These are phyloP conservation scores for Vanacampus margaritifer DNA, from an alignment of 2,113 vertebrate species.

Conservation along the genomic window DNA sequence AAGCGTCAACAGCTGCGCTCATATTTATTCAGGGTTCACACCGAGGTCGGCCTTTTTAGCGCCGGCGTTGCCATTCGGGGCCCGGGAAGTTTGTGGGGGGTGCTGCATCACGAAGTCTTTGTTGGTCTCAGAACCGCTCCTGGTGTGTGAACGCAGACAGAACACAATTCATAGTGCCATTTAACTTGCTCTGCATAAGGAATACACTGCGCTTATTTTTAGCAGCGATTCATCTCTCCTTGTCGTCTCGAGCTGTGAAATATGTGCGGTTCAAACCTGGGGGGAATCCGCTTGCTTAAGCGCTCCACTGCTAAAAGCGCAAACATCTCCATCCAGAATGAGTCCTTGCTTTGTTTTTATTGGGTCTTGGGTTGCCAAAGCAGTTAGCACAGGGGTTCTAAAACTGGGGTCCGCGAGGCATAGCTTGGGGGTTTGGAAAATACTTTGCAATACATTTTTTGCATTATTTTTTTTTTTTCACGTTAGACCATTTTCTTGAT, in stretches of 20 bases:
- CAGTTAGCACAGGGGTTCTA: neutral
- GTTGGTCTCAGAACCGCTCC: slow-evolving; percentile 5
- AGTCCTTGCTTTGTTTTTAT: neutral
- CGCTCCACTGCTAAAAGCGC: neutral
- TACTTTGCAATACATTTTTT: neutral
- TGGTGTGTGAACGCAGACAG: slow-evolving; percentile 2
- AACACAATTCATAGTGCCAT: slow-evolving; percentile 3
- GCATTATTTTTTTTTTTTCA: too few species aligned
- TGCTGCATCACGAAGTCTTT: slow-evolving; percentile 26
- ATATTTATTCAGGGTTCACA: slow-evolving; percentile 46
- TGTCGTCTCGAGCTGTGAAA: too few species aligned
- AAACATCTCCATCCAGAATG: neutral
- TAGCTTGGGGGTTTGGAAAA: neutral
- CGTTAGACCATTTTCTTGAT: too few species aligned
- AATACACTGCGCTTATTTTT: neutral
- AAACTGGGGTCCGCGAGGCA: neutral
- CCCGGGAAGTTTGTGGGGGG: slow-evolving; percentile 9
- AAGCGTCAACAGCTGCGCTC: slow-evolving; percentile 43
- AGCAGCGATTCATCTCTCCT: neutral
- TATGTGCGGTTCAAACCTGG: neutral
- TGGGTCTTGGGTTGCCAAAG: neutral
- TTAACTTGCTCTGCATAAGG: neutral
- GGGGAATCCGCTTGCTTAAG: neutral
- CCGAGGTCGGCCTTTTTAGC: slow-evolving; percentile 29
- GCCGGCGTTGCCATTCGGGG: slow-evolving; percentile 26